A percentile compares a stretch with the other conserved stretches of the same genome.
phyloP scores from a whole-genome alignment of 2,113 vertebrate species.

The Oxyura jamaicensis region DNA sequence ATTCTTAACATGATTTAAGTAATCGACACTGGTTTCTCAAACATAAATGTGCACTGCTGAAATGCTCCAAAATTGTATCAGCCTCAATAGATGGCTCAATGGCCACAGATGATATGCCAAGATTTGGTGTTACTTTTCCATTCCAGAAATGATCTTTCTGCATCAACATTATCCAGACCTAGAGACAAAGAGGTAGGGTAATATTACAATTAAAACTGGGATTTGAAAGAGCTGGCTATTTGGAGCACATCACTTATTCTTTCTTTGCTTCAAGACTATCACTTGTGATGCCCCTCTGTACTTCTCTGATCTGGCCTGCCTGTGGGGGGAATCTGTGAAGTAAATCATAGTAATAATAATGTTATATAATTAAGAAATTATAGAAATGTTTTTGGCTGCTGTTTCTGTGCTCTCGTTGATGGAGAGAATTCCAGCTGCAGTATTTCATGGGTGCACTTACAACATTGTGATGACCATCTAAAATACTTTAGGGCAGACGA shows the following conservation, averaged over 20 bases:
- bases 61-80: neutral
- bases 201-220: neutral
- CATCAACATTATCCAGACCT: neutral
- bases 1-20: neutral
- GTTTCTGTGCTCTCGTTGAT: neutral
- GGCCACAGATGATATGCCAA: neutral
- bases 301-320: neutral
- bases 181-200: neutral
- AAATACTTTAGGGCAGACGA: neutral
- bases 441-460: neutral
- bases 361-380: neutral
- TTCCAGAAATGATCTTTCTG: neutral
- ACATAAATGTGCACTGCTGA: rapidly evolving
- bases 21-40: neutral
- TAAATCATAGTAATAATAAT: neutral
- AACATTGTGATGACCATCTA: neutral
- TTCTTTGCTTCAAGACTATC: neutral
- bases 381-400: neutral
- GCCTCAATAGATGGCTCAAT: neutral
- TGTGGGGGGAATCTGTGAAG: neutral
- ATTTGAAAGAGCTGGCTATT: neutral
- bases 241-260: neutral
- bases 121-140: neutral
- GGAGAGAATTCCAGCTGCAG: rapidly evolving
- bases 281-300: neutral